These are phyloP conservation scores for Watsonalla cultraria DNA, from an alignment of 2,888 invertebrate species.

Conservation along the genomic window DNA sequence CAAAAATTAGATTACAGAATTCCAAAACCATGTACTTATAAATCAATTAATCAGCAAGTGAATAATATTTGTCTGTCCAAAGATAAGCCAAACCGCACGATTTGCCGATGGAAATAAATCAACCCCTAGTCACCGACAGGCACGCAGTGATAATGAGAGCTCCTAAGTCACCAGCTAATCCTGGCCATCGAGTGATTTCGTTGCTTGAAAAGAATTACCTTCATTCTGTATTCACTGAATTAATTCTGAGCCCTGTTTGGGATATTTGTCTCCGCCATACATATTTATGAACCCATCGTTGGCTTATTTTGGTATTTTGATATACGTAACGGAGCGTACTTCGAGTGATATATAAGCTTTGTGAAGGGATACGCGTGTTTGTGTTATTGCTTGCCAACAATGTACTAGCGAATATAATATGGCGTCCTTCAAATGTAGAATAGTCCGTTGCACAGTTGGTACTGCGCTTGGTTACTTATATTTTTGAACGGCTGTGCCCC, in stretches of 20 bases:
- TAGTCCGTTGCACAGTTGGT: too few species aligned
- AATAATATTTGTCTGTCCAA: constrained; percentile 1
- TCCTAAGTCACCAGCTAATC: constrained; percentile 23
- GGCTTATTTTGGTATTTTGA: constrained; percentile 2
- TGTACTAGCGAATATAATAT: too few species aligned
- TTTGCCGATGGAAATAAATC: background rate
- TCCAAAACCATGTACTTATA: too few species aligned
- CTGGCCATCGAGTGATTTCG: constrained; percentile 20
- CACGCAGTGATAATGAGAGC: constrained; percentile 13
- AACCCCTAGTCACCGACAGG: background rate
- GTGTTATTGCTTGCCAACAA: background rate
- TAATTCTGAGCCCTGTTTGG: constrained; percentile 24
- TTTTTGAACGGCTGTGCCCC: too few species aligned
- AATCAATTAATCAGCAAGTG: background rate
- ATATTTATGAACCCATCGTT: constrained; percentile 7
- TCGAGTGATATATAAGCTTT: background rate
- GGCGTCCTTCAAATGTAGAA: too few species aligned
- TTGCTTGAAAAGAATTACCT: constrained; percentile 17
- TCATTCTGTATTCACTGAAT: constrained; percentile 25
- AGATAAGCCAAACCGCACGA: background rate
- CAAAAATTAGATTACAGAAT: too few species aligned
- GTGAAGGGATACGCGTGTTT: background rate
- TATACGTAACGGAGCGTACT: background rate
- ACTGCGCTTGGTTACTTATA: too few species aligned
- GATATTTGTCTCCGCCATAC: constrained; percentile 15